Conservation (phyloP, 2,113 vertebrate genomes). For the Sitta europaea region DNA sequence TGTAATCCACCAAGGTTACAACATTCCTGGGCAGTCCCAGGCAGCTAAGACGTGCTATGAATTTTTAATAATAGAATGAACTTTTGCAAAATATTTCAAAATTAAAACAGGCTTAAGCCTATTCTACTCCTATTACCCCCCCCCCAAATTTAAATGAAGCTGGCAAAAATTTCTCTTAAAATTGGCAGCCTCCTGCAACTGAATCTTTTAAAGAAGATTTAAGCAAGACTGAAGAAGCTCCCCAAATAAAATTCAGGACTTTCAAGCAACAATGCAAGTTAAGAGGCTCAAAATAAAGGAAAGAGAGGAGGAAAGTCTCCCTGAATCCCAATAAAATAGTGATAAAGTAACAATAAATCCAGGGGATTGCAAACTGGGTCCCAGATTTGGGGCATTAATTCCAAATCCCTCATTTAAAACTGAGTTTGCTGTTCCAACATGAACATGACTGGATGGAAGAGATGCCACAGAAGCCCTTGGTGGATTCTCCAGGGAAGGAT, state of each 20-base stretch:
- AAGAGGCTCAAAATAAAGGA: neutral
- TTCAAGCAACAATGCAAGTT: neutral
- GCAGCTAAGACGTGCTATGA: accelerated
- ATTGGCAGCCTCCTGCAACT: neutral
- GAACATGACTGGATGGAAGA: neutral
- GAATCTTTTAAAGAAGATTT: neutral
- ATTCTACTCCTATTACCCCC: accelerated
- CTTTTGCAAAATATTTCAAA: neutral
- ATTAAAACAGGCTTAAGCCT: neutral
- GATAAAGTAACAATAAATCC: neutral
- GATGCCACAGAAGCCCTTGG: neutral
- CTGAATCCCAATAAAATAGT: accelerated
- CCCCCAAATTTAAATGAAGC: neutral
- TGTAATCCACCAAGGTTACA: neutral
- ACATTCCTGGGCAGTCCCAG: neutral
- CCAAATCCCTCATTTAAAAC: neutral
- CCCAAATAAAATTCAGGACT: neutral
- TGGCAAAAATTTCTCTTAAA: neutral
- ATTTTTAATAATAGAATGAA: neutral
- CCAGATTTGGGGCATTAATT: neutral
- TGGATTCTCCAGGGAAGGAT: neutral
- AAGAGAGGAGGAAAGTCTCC: neutral
- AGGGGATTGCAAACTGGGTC: neutral
- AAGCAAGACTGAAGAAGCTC: neutral
- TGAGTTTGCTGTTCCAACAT: neutral